These are phyloP conservation scores for Drosophila pseudoananassae DNA, from an alignment of 1,140 invertebrate genomes.

Conservation along the genomic window DNA sequence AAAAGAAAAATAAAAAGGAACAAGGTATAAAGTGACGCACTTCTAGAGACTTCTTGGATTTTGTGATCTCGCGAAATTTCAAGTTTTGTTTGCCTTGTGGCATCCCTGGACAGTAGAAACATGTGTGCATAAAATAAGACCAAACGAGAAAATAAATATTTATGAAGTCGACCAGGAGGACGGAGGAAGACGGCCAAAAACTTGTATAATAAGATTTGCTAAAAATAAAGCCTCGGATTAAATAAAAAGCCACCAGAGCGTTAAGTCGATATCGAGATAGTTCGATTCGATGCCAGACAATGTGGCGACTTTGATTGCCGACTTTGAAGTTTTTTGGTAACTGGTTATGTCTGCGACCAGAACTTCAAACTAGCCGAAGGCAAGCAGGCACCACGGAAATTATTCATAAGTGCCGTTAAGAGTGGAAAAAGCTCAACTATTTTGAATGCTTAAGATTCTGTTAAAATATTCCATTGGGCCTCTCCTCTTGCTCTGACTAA, in stretches of 20 bases:
- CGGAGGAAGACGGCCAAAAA: slow-evolving; percentile 4
- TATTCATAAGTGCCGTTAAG: slow-evolving; percentile 34
- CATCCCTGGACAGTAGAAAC: slow-evolving; percentile 42
- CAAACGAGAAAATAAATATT: slow-evolving; percentile 61
- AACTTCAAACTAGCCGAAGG: slow-evolving; percentile 24
- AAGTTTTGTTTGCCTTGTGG: slow-evolving; percentile 5
- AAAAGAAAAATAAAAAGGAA: neutral
- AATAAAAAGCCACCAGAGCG: slow-evolving; percentile 25
- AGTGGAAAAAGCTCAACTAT: slow-evolving; percentile 3
- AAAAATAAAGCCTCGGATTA: slow-evolving; percentile 44
- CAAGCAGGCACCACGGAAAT: slow-evolving; percentile 29
- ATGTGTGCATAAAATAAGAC: slow-evolving; percentile 64
- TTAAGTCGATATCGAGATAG: slow-evolving; percentile 30
- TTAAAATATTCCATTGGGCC: slow-evolving; percentile 18
- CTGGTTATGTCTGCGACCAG: slow-evolving; percentile 16
- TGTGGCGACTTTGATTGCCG: slow-evolving; percentile 29
- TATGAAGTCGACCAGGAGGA: slow-evolving; percentile 45
- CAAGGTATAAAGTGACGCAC: slow-evolving; percentile 5
- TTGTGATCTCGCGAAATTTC: slow-evolving; percentile 6
- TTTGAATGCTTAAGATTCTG: slow-evolving; percentile 4
- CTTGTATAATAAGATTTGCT: slow-evolving; percentile 49
- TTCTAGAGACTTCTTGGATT: slow-evolving; percentile 20
- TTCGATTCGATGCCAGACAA: slow-evolving; percentile 38
- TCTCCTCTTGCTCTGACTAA: slow-evolving; percentile 26
- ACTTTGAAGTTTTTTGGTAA: slow-evolving; percentile 35